Conservation (phyloP, 2,113 vertebrate species). For the Sinocyclocheilus maitianheensis region DNA sequence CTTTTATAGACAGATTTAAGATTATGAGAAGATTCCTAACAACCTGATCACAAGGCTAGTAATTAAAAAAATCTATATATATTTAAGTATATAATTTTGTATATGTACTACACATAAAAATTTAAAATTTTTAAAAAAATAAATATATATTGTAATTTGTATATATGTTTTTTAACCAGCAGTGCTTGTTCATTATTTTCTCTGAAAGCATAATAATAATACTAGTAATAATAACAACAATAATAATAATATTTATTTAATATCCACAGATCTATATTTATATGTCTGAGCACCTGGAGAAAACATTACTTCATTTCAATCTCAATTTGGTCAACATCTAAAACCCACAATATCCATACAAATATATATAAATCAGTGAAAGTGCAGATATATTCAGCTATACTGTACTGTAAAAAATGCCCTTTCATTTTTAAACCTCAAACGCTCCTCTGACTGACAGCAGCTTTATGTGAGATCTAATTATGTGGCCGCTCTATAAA, state of each 20-base stretch:
- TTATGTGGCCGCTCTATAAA: constrained; percentile 32
- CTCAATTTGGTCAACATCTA: neutral
- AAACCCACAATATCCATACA: neutral
- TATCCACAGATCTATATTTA: neutral
- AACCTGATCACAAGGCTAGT: no score
- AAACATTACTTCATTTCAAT: neutral
- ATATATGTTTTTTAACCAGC: neutral
- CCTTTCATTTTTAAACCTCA: neutral
- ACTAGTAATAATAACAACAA: no score
- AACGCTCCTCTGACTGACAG: constrained; percentile 22
- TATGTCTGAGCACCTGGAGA: neutral
- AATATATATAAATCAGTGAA: neutral
- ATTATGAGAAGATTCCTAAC: no score
- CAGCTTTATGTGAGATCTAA: constrained; percentile 43
- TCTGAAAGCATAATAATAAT: neutral
- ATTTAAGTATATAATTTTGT: no score
- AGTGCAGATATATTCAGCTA: neutral
- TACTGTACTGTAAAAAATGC: neutral
- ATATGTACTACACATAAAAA: no score
- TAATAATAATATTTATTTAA: neutral
- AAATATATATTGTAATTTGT: neutral
- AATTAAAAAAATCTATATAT: no score
- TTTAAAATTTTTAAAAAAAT: neutral
- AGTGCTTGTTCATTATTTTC: neutral
- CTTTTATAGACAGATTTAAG: no score